phyloP scores from a whole-genome alignment of 2,888 invertebrate species.

The Encarsia formosa region DNA sequence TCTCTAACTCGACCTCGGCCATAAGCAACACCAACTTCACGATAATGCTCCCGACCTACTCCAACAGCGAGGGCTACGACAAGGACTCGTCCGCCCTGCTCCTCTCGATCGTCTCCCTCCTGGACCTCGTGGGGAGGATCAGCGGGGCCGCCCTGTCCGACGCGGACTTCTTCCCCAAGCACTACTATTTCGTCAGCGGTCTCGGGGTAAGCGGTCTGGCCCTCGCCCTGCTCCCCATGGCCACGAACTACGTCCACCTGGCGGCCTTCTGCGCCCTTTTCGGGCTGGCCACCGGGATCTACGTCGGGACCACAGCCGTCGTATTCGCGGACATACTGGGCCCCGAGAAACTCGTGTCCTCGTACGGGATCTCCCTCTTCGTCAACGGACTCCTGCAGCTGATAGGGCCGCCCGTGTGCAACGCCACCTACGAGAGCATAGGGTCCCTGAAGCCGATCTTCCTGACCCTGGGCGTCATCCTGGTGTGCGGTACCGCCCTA shows the following conservation, averaged over 20 bases:
- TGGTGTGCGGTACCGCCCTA: slow-evolving; percentile 68
- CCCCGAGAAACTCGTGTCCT: slow-evolving; percentile 74
- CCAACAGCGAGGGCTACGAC: slow-evolving; percentile 66
- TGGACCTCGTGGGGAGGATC: slow-evolving; percentile 78
- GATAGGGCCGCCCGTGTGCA: slow-evolving; percentile 77
- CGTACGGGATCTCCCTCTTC: slow-evolving; percentile 80
- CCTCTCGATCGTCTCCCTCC: slow-evolving; percentile 75
- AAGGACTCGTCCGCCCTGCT: slow-evolving; percentile 70
- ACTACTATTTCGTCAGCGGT: slow-evolving; percentile 78
- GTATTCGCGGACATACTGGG: slow-evolving; percentile 85
- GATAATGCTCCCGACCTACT: slow-evolving; percentile 75
- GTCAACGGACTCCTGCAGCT: slow-evolving; percentile 80
- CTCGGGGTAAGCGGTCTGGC: slow-evolving; percentile 73
- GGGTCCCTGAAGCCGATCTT: slow-evolving; percentile 70
- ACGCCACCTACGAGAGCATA: slow-evolving; percentile 64
- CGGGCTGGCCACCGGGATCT: slow-evolving; percentile 78
- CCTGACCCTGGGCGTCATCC: slow-evolving; percentile 66
- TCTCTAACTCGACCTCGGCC: slow-evolving; percentile 81
- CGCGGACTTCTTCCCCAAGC: slow-evolving; percentile 69
- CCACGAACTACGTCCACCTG: slow-evolving; percentile 59
- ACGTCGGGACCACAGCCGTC: slow-evolving; percentile 83
- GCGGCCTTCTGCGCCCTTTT: slow-evolving; percentile 71
- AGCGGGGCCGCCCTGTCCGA: slow-evolving; percentile 82
- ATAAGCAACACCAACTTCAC: slow-evolving; percentile 85
- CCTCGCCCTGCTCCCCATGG: slow-evolving; percentile 67